These are phyloP conservation scores for Cabera pusaria DNA, from an alignment of 2,888 invertebrate species.

Conservation along the genomic window DNA sequence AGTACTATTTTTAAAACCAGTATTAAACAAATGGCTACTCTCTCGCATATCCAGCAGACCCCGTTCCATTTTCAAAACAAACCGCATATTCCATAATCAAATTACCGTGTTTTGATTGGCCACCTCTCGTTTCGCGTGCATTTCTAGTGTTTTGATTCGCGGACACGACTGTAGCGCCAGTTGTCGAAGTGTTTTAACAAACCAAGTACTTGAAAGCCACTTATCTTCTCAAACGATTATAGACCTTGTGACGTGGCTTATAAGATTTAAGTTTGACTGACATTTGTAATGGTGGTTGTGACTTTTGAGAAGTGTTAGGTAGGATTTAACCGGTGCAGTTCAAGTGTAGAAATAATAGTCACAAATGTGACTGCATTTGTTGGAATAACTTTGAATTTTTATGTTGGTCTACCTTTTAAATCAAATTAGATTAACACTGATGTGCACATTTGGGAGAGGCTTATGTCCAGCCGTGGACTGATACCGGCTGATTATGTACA, in stretches of 20 bases:
- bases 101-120: constrained; percentile 77
- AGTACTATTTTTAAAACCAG: too few relatives aligned
- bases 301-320: constrained; percentile 30
- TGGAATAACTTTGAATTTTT: constrained; percentile 62
- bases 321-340: constrained; percentile 63
- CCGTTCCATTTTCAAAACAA: constrained; percentile 58
- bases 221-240: constrained; percentile 17
- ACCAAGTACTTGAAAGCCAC: constrained; percentile 40
- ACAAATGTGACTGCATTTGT: constrained; percentile 69
- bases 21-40: too few relatives aligned
- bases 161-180: constrained; percentile 63
- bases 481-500: too few relatives aligned
- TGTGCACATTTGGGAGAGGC: too few relatives aligned
- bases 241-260: neutral
- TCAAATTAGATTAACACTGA: too few relatives aligned
- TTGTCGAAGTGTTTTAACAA: constrained; percentile 73
- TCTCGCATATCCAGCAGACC: constrained; percentile 17
- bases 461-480: too few relatives aligned
- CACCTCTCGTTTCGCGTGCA: constrained; percentile 55
- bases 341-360: constrained; percentile 66
- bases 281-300: constrained; percentile 1
- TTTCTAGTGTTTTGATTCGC: constrained; percentile 73
- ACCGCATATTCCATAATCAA: constrained; percentile 60
- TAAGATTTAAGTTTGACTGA: constrained; percentile 33
- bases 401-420: constrained; percentile 33